Conservation (phyloP, 2,797 vertebrate genomes). For the Hafferia zeledoni region DNA sequence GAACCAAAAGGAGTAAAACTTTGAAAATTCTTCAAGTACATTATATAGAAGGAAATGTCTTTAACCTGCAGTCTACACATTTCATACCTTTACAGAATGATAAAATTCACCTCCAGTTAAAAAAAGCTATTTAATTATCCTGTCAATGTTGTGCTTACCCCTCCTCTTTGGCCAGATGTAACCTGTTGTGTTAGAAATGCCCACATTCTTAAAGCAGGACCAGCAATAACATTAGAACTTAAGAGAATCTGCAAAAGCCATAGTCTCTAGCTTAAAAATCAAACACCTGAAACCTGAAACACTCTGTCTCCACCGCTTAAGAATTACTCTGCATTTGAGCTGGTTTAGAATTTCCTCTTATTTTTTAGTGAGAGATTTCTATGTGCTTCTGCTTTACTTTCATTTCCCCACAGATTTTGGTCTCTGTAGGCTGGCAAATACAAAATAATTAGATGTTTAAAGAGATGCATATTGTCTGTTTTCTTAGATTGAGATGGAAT, state of each 20-base stretch:
- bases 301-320: background rate
- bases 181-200: background rate
- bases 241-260: background rate
- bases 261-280: background rate
- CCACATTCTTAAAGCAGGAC: background rate
- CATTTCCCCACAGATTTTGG: conserved; percentile 12
- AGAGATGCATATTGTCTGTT: conserved; percentile 56
- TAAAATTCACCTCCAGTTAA: conserved; percentile 19
- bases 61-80: background rate
- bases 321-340: background rate
- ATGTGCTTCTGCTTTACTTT: background rate
- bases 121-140: background rate
- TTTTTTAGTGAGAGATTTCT: background rate
- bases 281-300: background rate
- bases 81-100: background rate
- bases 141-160: background rate
- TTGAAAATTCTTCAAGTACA: background rate
- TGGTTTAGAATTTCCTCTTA: background rate
- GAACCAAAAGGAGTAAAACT: background rate
- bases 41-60: background rate
- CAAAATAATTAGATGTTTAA: conserved; percentile 71
- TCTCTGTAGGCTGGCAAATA: conserved; percentile 51
- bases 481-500: conserved; percentile 70
- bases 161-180: background rate
- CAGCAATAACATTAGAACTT: background rate